Percentiles rank a stretch among this genome's conserved stretches.
Conservation (phyloP, 2,888 invertebrate species). For the Archips crataeganus region DNA sequence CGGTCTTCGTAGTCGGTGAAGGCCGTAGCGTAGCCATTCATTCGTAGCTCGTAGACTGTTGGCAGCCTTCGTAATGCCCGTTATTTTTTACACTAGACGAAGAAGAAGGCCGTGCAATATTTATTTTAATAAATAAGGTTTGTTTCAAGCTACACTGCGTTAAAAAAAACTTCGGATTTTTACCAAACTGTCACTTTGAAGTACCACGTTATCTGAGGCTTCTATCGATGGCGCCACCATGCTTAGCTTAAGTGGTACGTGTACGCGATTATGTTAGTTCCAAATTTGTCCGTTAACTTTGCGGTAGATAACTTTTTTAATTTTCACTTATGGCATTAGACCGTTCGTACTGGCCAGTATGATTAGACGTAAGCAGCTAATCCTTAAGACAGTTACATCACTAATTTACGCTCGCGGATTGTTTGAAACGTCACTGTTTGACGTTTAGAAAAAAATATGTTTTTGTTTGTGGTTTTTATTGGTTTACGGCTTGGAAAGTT, state of each 20-base stretch:
- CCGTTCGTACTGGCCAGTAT: conserved; percentile 17
- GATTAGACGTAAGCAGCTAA: conserved; percentile 31
- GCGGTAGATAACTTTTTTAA: conserved; percentile 10
- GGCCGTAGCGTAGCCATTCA: conserved; percentile 25
- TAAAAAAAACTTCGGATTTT: neutral
- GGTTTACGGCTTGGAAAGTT: neutral
- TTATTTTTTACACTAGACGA: conserved; percentile 16
- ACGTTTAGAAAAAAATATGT: conserved; percentile 25
- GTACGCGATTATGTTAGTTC: neutral
- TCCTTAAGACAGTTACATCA: conserved; percentile 38
- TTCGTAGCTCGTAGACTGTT: conserved; percentile 13
- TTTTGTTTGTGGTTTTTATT: conserved; percentile 11
- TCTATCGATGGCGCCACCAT: neutral
- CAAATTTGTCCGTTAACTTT: neutral
- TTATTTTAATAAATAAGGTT: conserved; percentile 1
- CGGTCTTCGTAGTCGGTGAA: conserved; percentile 23
- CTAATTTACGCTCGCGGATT: conserved; percentile 36
- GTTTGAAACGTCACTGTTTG: conserved; percentile 33
- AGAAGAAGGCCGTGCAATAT: conserved; percentile 15
- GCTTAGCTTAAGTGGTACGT: no score
- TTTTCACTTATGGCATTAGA: conserved; percentile 30
- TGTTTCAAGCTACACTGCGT: neutral
- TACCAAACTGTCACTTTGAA: neutral
- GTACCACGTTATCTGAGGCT: neutral
- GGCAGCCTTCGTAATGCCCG: conserved; percentile 7